Percentiles rank a stretch among this genome's conserved stretches.
Conservation (phyloP, 2,888 invertebrate species). For the Oegoconia quadripuncta region DNA sequence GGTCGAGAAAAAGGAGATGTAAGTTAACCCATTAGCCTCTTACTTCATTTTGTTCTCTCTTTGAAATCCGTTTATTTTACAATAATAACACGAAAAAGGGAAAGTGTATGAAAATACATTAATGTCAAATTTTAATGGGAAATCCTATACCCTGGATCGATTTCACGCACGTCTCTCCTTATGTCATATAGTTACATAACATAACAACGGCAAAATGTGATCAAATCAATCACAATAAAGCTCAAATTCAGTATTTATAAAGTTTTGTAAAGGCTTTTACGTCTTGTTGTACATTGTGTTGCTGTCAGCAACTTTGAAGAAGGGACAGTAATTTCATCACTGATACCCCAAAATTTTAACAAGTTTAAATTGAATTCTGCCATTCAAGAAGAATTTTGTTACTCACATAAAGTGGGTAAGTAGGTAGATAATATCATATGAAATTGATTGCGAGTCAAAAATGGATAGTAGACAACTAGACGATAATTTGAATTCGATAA, state of each 20-base stretch:
- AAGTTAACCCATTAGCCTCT: slow-evolving; percentile 29
- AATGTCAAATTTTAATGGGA: slow-evolving; percentile 27
- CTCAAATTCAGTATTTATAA: slow-evolving; percentile 15
- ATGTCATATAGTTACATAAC: slow-evolving; percentile 14
- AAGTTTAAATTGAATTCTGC: too few species aligned
- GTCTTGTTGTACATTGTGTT: too few species aligned
- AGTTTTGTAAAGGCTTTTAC: neutral
- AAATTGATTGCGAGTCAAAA: too few species aligned
- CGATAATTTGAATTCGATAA: too few species aligned
- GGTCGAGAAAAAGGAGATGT: slow-evolving; percentile 49
- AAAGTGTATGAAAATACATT: slow-evolving; percentile 26
- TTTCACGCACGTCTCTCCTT: slow-evolving; percentile 33
- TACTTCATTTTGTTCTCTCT: neutral
- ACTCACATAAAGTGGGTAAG: too few species aligned
- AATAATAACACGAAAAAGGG: slow-evolving; percentile 11
- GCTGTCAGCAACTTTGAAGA: too few species aligned
- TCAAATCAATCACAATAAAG: slow-evolving; percentile 23
- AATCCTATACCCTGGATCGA: slow-evolving; percentile 26
- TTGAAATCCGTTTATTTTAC: neutral
- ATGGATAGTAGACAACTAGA: too few species aligned
- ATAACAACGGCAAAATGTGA: too few species aligned
- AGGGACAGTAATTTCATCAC: too few species aligned
- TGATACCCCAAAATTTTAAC: too few species aligned
- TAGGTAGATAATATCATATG: too few species aligned
- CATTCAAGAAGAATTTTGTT: too few species aligned